phyloP scores from a whole-genome alignment of 1,140 invertebrate genomes.

The Brachionus plicatilis region DNA sequence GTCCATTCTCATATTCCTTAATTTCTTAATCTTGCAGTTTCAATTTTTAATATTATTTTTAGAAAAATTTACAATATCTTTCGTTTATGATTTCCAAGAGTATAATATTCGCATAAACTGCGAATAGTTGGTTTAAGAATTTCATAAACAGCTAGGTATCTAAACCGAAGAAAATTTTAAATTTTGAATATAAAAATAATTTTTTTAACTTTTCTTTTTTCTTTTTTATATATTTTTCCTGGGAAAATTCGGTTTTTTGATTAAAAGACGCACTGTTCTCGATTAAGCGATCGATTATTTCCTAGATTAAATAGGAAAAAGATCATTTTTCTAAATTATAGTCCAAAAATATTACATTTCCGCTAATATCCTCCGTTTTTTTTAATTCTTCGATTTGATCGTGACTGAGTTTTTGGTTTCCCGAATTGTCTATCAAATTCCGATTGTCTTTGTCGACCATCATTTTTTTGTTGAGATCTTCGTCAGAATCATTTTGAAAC shows the following conservation, averaged over 20 bases:
- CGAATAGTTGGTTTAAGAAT: slow-evolving; percentile 67
- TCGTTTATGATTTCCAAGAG: slow-evolving; percentile 61
- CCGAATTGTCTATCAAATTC: slow-evolving; percentile 72
- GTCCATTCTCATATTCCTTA: slow-evolving; percentile 68
- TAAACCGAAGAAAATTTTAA: neutral
- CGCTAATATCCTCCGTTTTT: slow-evolving; percentile 64
- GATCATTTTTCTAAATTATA: neutral
- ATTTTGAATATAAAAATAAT: neutral
- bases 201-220: slow-evolving; percentile 80
- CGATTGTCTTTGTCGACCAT: slow-evolving; percentile 67
- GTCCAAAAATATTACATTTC: slow-evolving; percentile 53
- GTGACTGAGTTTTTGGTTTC: slow-evolving; percentile 75
- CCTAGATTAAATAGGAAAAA: slow-evolving; percentile 51
- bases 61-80: slow-evolving; percentile 64
- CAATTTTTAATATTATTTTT: neutral
- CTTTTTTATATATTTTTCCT: slow-evolving; percentile 87
- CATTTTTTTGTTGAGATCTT: slow-evolving; percentile 52
- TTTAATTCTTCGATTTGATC: slow-evolving; percentile 73
- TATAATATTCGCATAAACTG: slow-evolving; percentile 69
- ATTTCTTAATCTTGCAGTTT: slow-evolving; percentile 37
- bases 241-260: slow-evolving; percentile 80
- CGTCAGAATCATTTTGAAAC: neutral
- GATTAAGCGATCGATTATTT: slow-evolving; percentile 77
- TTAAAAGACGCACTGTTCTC: slow-evolving; percentile 76
- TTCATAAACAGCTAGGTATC: slow-evolving; percentile 50